Conservation (phyloP, 2,797 vertebrate species). For the Cuniculus paca region DNA sequence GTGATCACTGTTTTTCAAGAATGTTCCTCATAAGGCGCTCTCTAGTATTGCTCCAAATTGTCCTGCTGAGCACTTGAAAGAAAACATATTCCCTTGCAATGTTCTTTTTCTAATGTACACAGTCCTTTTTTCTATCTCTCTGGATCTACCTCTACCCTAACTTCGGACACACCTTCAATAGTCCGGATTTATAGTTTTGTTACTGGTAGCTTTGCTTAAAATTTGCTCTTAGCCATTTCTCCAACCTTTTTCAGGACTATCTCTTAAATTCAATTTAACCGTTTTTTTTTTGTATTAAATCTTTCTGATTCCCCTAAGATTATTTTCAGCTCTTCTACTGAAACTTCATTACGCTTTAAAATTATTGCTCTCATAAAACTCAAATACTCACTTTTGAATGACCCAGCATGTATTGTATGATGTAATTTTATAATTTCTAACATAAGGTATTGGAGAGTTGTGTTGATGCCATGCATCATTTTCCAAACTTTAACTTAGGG, state of each 20-base stretch:
- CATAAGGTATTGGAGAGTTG: not conserved
- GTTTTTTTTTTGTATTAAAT: not conserved
- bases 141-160: not conserved
- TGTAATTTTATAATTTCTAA: not conserved
- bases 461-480: not conserved
- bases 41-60: not conserved
- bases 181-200: not conserved
- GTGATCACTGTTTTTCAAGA: not conserved
- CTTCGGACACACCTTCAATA: not conserved
- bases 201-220: not conserved
- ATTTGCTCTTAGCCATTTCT: rapidly evolving
- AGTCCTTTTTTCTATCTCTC: not conserved
- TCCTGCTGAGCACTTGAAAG: not conserved
- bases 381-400: not conserved
- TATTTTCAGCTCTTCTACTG: not conserved
- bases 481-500: not conserved
- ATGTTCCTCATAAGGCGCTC: not conserved
- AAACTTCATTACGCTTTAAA: not conserved
- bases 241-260: not conserved
- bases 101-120: not conserved
- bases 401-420: not conserved
- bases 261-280: not conserved
- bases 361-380: not conserved
- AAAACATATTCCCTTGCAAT: not conserved
- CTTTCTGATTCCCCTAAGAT: not conserved